phyloP scores from a whole-genome alignment of 1,140 invertebrate species.

The Anoplolepis gracilipes region DNA sequence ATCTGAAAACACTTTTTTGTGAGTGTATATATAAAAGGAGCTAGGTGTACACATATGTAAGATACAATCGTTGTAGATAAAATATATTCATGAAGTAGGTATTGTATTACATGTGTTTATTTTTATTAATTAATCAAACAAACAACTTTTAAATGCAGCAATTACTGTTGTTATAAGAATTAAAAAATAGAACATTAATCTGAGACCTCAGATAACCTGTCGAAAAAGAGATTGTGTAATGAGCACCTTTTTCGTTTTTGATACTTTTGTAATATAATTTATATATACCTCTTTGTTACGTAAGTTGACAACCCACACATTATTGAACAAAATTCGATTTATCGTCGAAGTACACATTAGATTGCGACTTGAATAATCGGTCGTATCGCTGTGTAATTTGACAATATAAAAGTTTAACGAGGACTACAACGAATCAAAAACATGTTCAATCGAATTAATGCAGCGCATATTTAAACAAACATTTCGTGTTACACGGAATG shows the following conservation, averaged over 20 bases:
- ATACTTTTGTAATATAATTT: conserved; percentile 46
- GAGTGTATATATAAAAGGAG: background rate
- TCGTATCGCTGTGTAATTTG: background rate
- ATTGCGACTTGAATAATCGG: conserved; percentile 30
- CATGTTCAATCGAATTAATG: conserved; percentile 36
- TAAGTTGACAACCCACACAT: background rate
- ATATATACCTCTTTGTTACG: background rate
- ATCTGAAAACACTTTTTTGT: background rate
- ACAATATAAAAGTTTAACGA: conserved; percentile 37
- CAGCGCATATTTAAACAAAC: background rate
- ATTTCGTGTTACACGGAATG: background rate
- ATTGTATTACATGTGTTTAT: background rate
- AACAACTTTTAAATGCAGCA: conserved; percentile 41
- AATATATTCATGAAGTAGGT: background rate
- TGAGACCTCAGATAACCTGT: conserved; percentile 62
- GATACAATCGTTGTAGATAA: background rate
- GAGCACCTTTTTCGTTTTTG: conserved; percentile 21
- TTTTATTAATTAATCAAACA: conserved; percentile 38
- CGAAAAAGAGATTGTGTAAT: conserved; percentile 58
- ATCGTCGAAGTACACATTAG: background rate
- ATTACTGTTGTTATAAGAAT: conserved; percentile 44
- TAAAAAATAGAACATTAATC: conserved; percentile 64
- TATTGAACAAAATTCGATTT: conserved; percentile 15
- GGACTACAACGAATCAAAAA: conserved; percentile 17
- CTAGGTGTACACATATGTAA: background rate